Conservation (phyloP, 1,140 invertebrate genomes). For the Diuraphis noxia region DNA sequence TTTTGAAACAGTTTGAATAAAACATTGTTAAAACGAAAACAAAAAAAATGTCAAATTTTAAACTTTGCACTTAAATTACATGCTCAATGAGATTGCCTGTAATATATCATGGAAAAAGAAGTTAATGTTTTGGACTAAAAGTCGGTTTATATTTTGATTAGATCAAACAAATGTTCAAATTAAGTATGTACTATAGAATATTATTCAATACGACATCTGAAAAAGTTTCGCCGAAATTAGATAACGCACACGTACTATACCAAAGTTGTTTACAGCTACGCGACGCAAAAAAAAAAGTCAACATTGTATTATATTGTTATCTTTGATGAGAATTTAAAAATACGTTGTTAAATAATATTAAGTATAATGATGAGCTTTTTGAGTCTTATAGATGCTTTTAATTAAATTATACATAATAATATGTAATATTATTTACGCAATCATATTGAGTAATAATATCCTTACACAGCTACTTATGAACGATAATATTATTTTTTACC, state of each 20-base stretch:
- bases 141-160: no score
- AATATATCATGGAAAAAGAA: neutral
- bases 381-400: neutral
- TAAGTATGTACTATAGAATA: neutral
- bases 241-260: neutral
- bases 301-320: neutral
- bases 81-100: neutral
- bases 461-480: neutral
- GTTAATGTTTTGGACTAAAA: no score
- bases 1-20: no score
- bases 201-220: neutral
- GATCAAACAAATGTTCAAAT: neutral
- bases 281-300: neutral
- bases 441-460: neutral
- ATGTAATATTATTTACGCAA: neutral
- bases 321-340: neutral
- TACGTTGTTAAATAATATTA: neutral
- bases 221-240: neutral
- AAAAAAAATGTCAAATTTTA: no score
- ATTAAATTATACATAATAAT: neutral
- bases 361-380: neutral
- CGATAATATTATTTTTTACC: neutral
- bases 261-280: neutral
- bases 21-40: no score
- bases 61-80: neutral